Conservation (phyloP, 2,888 invertebrate species). For the Tetramorium bicarinatum region DNA sequence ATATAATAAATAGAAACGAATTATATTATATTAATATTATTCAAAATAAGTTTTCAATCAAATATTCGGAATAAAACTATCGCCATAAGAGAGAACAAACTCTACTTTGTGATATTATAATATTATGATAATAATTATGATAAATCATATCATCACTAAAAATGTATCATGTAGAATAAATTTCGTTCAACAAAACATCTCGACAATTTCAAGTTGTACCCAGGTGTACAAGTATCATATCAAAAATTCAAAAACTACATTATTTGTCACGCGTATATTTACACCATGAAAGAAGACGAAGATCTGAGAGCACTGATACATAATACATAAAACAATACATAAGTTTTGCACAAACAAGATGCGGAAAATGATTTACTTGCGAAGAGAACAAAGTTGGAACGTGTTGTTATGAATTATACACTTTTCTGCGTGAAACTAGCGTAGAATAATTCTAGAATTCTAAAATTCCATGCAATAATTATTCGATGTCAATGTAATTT, state of each 20-base stretch:
- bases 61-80: neutral
- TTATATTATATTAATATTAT: neutral
- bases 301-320: neutral
- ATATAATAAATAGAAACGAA: neutral
- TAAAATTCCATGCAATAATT: neutral
- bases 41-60: neutral
- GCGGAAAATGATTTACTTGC: constrained; percentile 26
- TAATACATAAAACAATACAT: constrained; percentile 13
- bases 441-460: constrained; percentile 28
- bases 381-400: constrained; percentile 3
- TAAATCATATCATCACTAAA: neutral
- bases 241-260: constrained; percentile 38
- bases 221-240: constrained; percentile 15
- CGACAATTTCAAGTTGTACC: constrained; percentile 16
- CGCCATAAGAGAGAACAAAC: neutral
- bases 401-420: neutral
- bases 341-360: constrained; percentile 15
- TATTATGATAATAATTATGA: constrained; percentile 3
- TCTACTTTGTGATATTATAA: neutral
- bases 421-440: neutral
- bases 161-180: neutral
- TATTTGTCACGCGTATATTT: constrained; percentile 6
- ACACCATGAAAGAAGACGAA: constrained; percentile 16
- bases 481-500: neutral
- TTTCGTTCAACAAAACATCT: neutral